Percentiles rank a stretch among this genome's conserved stretches.
Conservation (phyloP, 2,888 invertebrate species). For the Allophyes oxyacanthae region DNA sequence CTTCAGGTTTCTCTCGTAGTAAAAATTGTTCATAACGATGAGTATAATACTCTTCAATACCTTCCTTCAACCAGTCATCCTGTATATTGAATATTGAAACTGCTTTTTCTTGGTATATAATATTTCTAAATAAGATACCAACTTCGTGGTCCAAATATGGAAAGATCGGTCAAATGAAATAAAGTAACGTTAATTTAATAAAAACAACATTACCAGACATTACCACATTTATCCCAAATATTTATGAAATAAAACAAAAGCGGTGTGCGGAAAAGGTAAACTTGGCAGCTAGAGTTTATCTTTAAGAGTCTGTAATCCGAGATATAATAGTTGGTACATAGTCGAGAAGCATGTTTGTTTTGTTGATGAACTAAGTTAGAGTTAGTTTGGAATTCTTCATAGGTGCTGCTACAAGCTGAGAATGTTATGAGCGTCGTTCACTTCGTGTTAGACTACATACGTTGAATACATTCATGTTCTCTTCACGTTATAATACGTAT, state of each 20-base stretch:
- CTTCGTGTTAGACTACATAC: conserved; percentile 36
- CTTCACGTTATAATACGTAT: conserved; percentile 10
- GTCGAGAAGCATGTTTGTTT: conserved; percentile 78
- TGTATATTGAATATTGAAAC: too few relatives aligned
- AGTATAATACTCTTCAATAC: too few relatives aligned
- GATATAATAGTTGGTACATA: conserved; percentile 83
- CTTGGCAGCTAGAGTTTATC: conserved; percentile 69
- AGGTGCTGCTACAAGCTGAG: conserved; percentile 63
- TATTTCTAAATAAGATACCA: too few relatives aligned
- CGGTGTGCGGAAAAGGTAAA: conserved; percentile 57
- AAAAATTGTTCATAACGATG: too few relatives aligned
- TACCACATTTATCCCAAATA: conserved; percentile 31
- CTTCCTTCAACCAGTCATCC: too few relatives aligned
- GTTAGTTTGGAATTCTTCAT: conserved; percentile 76
- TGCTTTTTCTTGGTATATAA: too few relatives aligned
- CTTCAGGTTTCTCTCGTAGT: too few relatives aligned
- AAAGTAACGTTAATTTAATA: too few relatives aligned
- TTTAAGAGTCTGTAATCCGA: conserved; percentile 74
- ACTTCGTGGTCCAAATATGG: too few relatives aligned
- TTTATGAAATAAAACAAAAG: conserved; percentile 62
- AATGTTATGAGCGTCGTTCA: conserved; percentile 64
- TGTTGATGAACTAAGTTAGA: conserved; percentile 77
- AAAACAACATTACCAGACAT: too few relatives aligned
- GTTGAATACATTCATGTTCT: conserved; percentile 45
- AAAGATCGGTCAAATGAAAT: too few relatives aligned